Evolutionary conservation across 2,888 invertebrate genomes (phyloP).

Genomic region (Mycalesis mineus): DNA sequence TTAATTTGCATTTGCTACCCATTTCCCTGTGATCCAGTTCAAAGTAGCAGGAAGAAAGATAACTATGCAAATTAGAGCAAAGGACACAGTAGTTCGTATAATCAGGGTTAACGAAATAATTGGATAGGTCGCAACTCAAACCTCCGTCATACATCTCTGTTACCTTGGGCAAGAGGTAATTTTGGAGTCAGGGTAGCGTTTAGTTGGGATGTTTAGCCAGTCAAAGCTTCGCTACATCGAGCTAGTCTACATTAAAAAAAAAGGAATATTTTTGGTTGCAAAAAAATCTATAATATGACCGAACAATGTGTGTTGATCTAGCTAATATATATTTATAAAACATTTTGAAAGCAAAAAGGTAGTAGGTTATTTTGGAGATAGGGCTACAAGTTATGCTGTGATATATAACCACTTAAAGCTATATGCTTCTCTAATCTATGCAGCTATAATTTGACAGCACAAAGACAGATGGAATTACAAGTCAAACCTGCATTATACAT

Average conservation of each 20-base stretch:
- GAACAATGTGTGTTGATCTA: too few relatives aligned
- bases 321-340: too few relatives aligned
- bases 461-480: too few relatives aligned
- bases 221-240: neutral
- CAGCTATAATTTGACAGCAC: too few relatives aligned
- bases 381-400: too few relatives aligned
- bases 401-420: too few relatives aligned
- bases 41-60: neutral
- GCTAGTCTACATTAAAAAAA: neutral
- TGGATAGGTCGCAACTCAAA: slow-evolving; percentile 19
- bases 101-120: slow-evolving; percentile 19
- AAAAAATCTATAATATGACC: too few relatives aligned
- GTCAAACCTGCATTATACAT: too few relatives aligned
- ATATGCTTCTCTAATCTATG: too few relatives aligned
- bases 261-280: too few relatives aligned
- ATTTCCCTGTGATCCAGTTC: slow-evolving; percentile 30
- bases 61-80: slow-evolving; percentile 8
- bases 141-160: slow-evolving; percentile 28
- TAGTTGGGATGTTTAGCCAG: neutral
- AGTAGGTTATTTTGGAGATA: too few relatives aligned
- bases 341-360: too few relatives aligned
- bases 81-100: slow-evolving; percentile 9
- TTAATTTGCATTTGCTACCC: slow-evolving; percentile 13
- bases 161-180: slow-evolving; percentile 25
- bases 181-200: slow-evolving; percentile 15